Evolutionary conservation across 2,888 invertebrate genomes (phyloP), one percentile per base, ranked within the genome.

Genomic region (Uropetala carovei): DNA sequence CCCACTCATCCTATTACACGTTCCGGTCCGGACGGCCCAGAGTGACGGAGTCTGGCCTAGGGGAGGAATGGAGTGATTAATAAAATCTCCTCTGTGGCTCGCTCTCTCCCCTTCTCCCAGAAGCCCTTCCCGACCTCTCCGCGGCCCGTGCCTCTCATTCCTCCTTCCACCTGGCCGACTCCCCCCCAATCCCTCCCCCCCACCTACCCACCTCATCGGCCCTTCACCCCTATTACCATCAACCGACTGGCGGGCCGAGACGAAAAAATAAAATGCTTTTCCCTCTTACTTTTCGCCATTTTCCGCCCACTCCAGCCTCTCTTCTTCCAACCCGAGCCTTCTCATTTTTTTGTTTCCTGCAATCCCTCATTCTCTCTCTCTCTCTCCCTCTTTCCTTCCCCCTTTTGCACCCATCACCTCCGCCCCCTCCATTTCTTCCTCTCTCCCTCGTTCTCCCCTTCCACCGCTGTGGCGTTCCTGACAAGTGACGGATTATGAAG

Each of bases 401-500:
- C 56, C 83, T 57, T n/a, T 83, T 27, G 11, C 64, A 64, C 0
- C 83, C 18, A 43, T 57, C 83, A 11, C 83, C 18, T 57, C 14
- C 56, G 14, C 43, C n/a, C 56, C 56, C 43, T 56, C 56, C 18
- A 0, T 43, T 16, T 16, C 14, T 75, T 0, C 10, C 83, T 10
- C 83, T 13, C 16, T 11, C 8, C 0, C 7, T 56, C 57, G 11
- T 56, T 14, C 82, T 8, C 30, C 43, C 13, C 82, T 8, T 16
- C 43, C 43, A 16, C 14, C n/a, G 5, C 56, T 83, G 43, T 57
- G 56, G 83, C 18, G 56, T 57, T n/a, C 83, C 57, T 83, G 83
- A 83, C 83, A 83, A 83, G 56, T 83, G 83, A 83, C 83, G 83
- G 83, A 83, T 83, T 83, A 83, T 83, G 83, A 56, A 83, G 83